Evolutionary conservation across 1,140 invertebrate species (phyloP), one percentile per base, ranked within the genome.

Genomic region (Schlechtendalia chinensis): DNA sequence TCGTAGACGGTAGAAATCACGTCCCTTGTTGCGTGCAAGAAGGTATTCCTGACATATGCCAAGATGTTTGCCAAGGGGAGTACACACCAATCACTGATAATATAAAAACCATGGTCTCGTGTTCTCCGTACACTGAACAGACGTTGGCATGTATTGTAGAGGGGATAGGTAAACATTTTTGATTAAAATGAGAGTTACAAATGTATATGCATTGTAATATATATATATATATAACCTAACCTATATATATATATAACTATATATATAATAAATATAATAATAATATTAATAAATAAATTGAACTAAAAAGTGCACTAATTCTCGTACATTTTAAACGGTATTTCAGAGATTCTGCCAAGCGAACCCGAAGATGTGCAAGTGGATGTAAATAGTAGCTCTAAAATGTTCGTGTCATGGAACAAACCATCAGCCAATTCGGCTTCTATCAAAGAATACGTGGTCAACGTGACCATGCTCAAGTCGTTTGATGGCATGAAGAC

Each of bases 41-140:
- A 85, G 88, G 90, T 71, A 91, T 94, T 24, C 93, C 93, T 0
- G 92, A 93, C 85, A 90, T 94, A 77, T 94, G 93, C 84, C 92
- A 93, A 84, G 92, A 94, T 83, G 91, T 94, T 71, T 95, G 93
- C 84, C 86, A 91, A n/a, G 93, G 93, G 50, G 92, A 94, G 83
- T 94, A 93, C 85, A 93, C 92, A 0, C 89, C 92, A 0, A 92
- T 93, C n/a, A 93, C 92, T 0, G 92, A 93, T 84, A 92, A 91
- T 81, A 91, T 94, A 24, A 91, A 93, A 85, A 92, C 93, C 3
- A 92, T 94, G 82, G 93, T 93, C 84, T 93, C 92, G 1, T 95
- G 93, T 84, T 90, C 92, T 1, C 89, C 92, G 4, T 93, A 93
- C 83, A 94, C 93, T n/a, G 90, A 93, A 83, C 90, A 91, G 82